Base-by-base conservation (phyloP, 2,113 vertebrate species). In the Petroica traversi region DNA sequence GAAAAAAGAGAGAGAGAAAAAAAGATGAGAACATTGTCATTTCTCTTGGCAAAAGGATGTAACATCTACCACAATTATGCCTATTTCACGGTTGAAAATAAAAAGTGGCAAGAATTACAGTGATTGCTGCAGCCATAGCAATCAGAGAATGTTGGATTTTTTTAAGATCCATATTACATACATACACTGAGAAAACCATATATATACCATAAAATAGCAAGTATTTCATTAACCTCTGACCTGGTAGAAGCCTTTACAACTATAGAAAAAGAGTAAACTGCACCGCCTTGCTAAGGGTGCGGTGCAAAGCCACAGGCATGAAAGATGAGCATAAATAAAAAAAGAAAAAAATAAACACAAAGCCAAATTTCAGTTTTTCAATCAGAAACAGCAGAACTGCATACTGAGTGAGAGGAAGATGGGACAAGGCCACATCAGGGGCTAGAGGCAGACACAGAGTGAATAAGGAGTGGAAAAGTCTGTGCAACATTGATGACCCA, bases 331-430 rank as follows among this genome's bases (percentile, higher is more conserved):
- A 68, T 11, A 8, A 43, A 52, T 18, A 57, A 2, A 28, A 46
- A 45, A 15, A 2, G 0, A 22, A 15, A 11, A 20, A 23, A 33
- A 12, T 1, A 0, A 3, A 5, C 43, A 43, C 12, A 31, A 68
- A 66, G 11, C 45, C 46, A 58, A 14, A 62, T 43, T 62, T 80
- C 54, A 76, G 19, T 52, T 66, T 34, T 33, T 86, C 38, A 68
- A 6, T 57, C 28, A 63, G 33, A 54, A 91, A 66, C 0, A 71
- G 52, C 13, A 72, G 28, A 94, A 93, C 28, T 48, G 48, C 25
- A 75, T 87, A 48, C 1, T 16, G 31, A 19, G 31, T 31, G 25
- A 43, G 34, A 87, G 46, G 46, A 73, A 41, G 29, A 54, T 38
- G 29, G 55, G 58, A 66, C 16, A 62, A 71, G 33, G 26, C 31